A percentile compares a stretch with the other conserved stretches of the same genome.
These are phyloP conservation scores for Drosophila ogumai DNA, from an alignment of 1,140 invertebrate species.

Conservation along the genomic window DNA sequence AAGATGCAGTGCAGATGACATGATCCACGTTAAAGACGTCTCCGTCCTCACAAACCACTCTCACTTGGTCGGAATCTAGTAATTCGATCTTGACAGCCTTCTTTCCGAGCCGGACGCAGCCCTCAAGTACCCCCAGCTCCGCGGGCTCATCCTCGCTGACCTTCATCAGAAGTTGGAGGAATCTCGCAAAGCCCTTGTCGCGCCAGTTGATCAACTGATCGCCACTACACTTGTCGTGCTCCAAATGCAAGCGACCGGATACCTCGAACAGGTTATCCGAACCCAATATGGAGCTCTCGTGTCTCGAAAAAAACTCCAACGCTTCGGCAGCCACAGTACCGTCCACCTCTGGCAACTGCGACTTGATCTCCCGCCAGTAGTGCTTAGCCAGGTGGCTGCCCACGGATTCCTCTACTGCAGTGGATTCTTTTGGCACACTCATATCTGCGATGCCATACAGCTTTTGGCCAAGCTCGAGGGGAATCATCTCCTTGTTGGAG, in stretches of 20 bases:
- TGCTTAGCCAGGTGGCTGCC: constrained; percentile 78
- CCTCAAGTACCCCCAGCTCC: constrained; percentile 38
- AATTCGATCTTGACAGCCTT: constrained; percentile 85
- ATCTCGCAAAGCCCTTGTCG: constrained; percentile 82
- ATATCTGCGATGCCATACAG: constrained; percentile 35
- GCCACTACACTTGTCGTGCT: constrained; percentile 87
- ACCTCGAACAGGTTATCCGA: constrained; percentile 86
- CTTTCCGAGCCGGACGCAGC: constrained; percentile 73
- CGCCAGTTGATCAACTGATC: constrained; percentile 87
- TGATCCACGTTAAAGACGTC: constrained; percentile 87
- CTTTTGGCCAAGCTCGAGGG: constrained; percentile 44
- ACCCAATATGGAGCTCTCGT: constrained; percentile 86
- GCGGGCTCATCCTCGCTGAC: constrained; percentile 85
- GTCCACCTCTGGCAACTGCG: constrained; percentile 15
- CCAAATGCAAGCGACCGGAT: constrained; percentile 64
- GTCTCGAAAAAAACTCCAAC: constrained; percentile 85
- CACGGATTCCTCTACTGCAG: constrained; percentile 52
- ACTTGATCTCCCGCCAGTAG: constrained; percentile 25
- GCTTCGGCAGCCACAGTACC: constrained; percentile 77
- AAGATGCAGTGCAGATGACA: constrained; percentile 88
- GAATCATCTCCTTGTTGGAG: constrained; percentile 72
- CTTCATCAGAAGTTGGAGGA: constrained; percentile 86
- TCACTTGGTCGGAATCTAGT: constrained; percentile 36
- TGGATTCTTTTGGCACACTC: constrained; percentile 7
- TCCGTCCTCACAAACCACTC: constrained; percentile 87